These are phyloP conservation scores for Meandrusa payeni DNA, from an alignment of 2,888 invertebrate species.

Conservation along the genomic window DNA sequence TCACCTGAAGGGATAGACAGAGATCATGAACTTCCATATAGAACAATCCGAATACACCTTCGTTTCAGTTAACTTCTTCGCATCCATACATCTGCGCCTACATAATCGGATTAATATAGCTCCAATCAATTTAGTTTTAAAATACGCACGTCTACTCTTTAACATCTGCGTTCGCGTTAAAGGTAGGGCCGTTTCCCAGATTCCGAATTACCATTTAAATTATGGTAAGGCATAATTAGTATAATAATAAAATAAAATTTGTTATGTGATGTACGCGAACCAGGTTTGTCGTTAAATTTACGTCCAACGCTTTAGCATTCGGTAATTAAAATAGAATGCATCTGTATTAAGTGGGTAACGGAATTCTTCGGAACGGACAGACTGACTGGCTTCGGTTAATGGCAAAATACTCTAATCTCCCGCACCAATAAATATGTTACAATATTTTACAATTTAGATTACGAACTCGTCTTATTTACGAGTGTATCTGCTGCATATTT, in stretches of 20 bases:
- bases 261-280: constrained; percentile 23
- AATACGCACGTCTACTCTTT: constrained; percentile 27
- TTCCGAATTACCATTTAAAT: constrained; percentile 26
- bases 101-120: constrained; percentile 26
- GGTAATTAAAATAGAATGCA: constrained; percentile 24
- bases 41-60: no score
- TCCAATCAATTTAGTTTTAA: constrained; percentile 30
- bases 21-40: no score
- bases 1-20: no score
- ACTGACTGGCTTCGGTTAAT: constrained; percentile 11
- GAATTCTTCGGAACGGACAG: constrained; percentile 11
- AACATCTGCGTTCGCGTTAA: constrained; percentile 27
- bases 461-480: constrained; percentile 11
- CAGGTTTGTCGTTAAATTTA: constrained; percentile 24
- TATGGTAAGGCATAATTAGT: constrained; percentile 25
- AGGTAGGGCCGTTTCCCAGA: constrained; percentile 25
- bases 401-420: constrained; percentile 10
- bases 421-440: constrained; percentile 3
- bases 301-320: constrained; percentile 17
- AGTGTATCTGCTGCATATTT: no score
- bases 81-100: no score
- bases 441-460: constrained; percentile 14
- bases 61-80: no score
- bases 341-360: constrained; percentile 16
- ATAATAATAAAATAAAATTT: constrained; percentile 26